These are phyloP conservation scores for Micromys minutus DNA, from an alignment of 2,113 vertebrate genomes.

Conservation along the genomic window DNA sequence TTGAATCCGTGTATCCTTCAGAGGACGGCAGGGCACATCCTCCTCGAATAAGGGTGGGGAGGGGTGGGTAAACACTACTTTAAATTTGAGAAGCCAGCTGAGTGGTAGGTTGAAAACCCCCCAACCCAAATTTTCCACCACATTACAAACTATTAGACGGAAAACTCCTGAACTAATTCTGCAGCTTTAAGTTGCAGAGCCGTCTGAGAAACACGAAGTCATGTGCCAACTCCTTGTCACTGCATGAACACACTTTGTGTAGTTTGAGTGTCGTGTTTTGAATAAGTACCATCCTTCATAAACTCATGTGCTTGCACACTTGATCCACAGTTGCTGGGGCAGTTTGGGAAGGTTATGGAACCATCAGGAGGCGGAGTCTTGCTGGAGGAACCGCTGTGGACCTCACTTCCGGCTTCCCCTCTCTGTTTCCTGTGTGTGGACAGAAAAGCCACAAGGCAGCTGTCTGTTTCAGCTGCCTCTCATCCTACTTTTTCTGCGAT, in stretches of 20 bases:
- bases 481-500: neutral
- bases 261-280: neutral
- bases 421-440: neutral
- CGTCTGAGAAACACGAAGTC: neutral
- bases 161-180: neutral
- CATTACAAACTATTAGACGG: neutral
- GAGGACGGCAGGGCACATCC: neutral
- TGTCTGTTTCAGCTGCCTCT: too few species aligned
- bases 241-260: too few species aligned
- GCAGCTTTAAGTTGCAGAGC: neutral
- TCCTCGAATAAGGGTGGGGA: neutral
- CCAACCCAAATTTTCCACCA: neutral
- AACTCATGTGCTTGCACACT: neutral
- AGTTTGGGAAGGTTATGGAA: neutral
- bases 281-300: neutral
- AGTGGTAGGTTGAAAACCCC: constrained; percentile 35
- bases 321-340: neutral
- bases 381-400: neutral
- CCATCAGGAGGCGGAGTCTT: neutral
- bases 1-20: neutral
- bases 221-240: neutral
- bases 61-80: neutral
- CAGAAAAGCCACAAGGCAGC: neutral
- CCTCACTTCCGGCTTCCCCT: neutral
- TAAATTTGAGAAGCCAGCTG: neutral